Conservation (phyloP, 2,797 vertebrate species). For the Alosa sapidissima region DNA sequence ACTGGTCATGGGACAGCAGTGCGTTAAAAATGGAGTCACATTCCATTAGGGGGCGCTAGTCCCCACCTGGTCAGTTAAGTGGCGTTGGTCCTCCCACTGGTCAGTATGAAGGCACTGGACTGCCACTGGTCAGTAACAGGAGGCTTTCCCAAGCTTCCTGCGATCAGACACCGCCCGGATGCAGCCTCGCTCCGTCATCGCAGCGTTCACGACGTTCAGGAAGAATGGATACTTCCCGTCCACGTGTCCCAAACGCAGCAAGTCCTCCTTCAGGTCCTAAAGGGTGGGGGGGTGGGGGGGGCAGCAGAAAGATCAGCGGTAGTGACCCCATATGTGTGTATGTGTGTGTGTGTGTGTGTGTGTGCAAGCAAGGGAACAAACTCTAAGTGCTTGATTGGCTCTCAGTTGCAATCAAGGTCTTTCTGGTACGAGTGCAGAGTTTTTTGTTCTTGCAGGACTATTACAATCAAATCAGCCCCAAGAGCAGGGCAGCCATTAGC, state of each 20-base stretch:
- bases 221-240: rapidly evolving
- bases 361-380: neutral
- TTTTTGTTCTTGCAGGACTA: neutral
- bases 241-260: constrained; percentile 61
- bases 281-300: constrained; percentile 26
- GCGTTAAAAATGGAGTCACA: neutral
- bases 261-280: constrained; percentile 59
- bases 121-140: constrained; percentile 68
- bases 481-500: neutral
- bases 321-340: no score
- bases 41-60: neutral
- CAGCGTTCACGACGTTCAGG: constrained; percentile 75
- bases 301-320: neutral
- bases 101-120: neutral
- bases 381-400: neutral
- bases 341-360: no score
- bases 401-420: neutral
- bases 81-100: neutral
- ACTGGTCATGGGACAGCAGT: neutral
- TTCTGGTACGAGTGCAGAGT: neutral
- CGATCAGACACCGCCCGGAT: constrained; percentile 69
- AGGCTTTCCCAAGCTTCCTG: constrained; percentile 66
- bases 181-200: constrained; percentile 67
- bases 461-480: constrained; percentile 1
- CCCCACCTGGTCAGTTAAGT: neutral